Evolutionary conservation across 2,888 invertebrate genomes (phyloP), one percentile per base, ranked within the genome.

Genomic region (Entomobrya proxima): DNA sequence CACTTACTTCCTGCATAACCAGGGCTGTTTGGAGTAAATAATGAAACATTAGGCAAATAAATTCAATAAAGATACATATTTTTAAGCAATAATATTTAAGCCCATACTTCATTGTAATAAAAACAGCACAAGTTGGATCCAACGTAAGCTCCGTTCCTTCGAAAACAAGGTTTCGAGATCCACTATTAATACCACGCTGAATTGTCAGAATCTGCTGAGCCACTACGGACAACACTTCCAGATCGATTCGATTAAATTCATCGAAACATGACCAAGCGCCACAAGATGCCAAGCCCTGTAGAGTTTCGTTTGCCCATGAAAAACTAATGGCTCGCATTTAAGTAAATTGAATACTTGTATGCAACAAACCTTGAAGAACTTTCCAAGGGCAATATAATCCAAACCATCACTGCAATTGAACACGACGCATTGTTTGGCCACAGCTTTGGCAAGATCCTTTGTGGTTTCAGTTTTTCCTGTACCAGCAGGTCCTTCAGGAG

Each of bases 71-170:
- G n/a, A n/a, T n/a, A n/a, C n/a, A n/a, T n/a, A n/a, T n/a, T n/a
- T n/a, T n/a, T n/a, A n/a, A n/a, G n/a, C n/a, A n/a, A n/a, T n/a
- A n/a, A n/a, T n/a, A n/a, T n/a, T n/a, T n/a, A n/a, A n/a, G n/a
- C n/a, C n/a, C n/a, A n/a, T n/a, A n/a, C n/a, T 97, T 98, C 97
- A 98, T 98, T 24, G 98, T 98, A 90, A 98, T 97, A 91, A 98
- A 97, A 86, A 96, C 95, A 72, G 95, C 95, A 91, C 98, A 98
- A 27, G 96, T 96, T 0, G 96, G 96, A 93, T 98, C 96, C 89
- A 98, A 93, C 90, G 94, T 95, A 87, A 98, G 94, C 92, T 97
- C 96, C 0, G 97, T 97, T 81, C 97, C 98, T 92, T 98, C 98
- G 91, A 97, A 98, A 77, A 96, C 92, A 92, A 98, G 97, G 88